Base-by-base conservation (phyloP, 2,797 vertebrate genomes). In the Prunella strophiata region DNA sequence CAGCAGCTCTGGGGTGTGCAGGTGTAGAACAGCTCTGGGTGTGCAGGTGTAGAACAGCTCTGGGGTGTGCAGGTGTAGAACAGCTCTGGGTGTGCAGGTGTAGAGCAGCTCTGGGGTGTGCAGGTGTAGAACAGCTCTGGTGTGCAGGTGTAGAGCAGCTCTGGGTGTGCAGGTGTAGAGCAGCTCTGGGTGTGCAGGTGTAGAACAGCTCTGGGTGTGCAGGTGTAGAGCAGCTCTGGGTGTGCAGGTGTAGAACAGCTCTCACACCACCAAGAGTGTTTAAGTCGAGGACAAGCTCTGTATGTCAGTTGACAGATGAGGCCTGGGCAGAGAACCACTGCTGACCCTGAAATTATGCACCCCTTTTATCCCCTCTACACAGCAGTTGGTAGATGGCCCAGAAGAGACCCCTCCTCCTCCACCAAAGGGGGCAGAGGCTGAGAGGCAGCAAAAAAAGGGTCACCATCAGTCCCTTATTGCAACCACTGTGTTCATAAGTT, bases 211-310 rank as follows among this genome's bases (percentile, higher is more conserved):
- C 34, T 34, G 34, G 34, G 34, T 34, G 34, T 34, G 34, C 34
- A 34, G 34, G 34, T 34, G 16, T 42, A 18, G 21, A 52, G 76
- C 38, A 89, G 85, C 34, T 76, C 61, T 36, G 26, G 13, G 13
- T 34, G 29, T 16, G 5, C 36, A 52, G 45, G 15, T 16, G 23
- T 40, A 17, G 21, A 62, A 67, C 38, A 91, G 88, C 38, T 79
- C 52, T 76, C 59, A 47, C 30, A 16, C 3, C 0, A 0, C 38
- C 32, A 55, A 38, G 59, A 0, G 0, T 5, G 4, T 29, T 20
- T 25, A 9, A 66, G 20, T 16, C 0, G 0, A 84, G 42, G 54
- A 40, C 42, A 40, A 83, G 23, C 5, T 76, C 45, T 7, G 1
- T 70, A 38, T 40, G 50, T 17, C n/a, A 51, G 1, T 0, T 61